A percentile compares a stretch with the other conserved stretches of the same genome.
phyloP scores from a whole-genome alignment of 2,113 vertebrate species.

The Falcunculus frontatus region DNA sequence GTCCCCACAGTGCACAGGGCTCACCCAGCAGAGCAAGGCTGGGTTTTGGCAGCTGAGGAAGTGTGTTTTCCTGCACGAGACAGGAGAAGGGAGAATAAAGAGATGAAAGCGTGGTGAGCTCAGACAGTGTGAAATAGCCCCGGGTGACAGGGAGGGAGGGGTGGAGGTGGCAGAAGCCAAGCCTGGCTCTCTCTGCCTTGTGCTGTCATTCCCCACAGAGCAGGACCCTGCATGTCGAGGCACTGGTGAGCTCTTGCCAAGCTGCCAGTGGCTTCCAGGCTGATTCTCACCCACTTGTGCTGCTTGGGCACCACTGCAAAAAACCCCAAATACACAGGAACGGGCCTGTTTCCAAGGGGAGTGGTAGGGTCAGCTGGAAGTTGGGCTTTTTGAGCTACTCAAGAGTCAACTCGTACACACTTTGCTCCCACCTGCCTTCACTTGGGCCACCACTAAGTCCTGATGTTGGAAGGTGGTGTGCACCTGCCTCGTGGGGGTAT shows the following conservation, averaged over 20 bases:
- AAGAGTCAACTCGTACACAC: rapidly evolving
- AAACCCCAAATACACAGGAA: neutral
- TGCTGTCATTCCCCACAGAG: rapidly evolving
- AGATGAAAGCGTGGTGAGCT: neutral
- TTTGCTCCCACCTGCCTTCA: neutral
- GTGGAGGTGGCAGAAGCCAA: neutral
- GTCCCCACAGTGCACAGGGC: rapidly evolving
- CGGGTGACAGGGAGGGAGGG: neutral
- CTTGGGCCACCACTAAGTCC: neutral
- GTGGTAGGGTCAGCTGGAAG: neutral
- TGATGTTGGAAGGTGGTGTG: rapidly evolving
- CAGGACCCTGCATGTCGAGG: neutral
- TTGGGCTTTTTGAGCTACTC: neutral
- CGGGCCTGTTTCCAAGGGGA: neutral
- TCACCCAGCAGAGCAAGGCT: neutral
- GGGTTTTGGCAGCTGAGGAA: neutral
- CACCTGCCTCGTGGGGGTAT: neutral
- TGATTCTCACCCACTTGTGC: neutral
- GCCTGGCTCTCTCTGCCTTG: neutral
- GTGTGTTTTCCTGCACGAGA: neutral
- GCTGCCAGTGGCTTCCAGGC: neutral
- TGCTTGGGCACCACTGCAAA: neutral
- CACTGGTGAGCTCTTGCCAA: neutral
- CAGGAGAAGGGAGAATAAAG: neutral
- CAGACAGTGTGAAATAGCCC: neutral